Percentiles rank a stretch among this genome's conserved stretches.
Conservation (phyloP, 2,113 vertebrate species). For the Sebastes fasciatus region DNA sequence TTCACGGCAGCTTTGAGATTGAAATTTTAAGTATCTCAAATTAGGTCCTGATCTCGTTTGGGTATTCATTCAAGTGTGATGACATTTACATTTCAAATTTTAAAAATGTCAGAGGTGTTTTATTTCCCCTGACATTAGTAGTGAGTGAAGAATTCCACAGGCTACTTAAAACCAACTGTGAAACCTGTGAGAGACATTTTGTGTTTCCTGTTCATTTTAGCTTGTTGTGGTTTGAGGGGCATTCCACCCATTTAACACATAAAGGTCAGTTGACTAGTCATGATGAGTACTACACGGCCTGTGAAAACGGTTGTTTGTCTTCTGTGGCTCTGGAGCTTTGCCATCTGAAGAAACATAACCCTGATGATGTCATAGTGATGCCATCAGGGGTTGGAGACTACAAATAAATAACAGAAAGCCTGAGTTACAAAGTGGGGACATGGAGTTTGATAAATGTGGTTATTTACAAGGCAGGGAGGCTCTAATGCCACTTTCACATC, state of each 20-base stretch:
- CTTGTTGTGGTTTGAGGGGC: not conserved
- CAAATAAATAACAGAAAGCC: too few relatives aligned
- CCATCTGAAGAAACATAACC: not conserved
- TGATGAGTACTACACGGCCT: too few relatives aligned
- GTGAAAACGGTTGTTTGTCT: too few relatives aligned
- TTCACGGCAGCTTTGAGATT: conserved; percentile 17
- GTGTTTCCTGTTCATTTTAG: not conserved
- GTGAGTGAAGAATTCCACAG: not conserved
- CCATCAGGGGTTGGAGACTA: too few relatives aligned
- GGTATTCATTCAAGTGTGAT: conserved; percentile 11
- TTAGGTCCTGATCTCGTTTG: conserved; percentile 33
- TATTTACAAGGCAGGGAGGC: not conserved
- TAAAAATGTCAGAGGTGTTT: conserved; percentile 4
- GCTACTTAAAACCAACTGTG: not conserved
- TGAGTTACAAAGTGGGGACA: not conserved
- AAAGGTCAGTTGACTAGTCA: not conserved
- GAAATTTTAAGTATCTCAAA: conserved; percentile 15
- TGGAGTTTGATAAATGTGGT: not conserved
- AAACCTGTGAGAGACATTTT: not conserved
- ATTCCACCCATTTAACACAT: not conserved
- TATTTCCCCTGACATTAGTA: not conserved
- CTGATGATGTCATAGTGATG: too few relatives aligned
- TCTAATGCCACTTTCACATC: not conserved
- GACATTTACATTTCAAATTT: conserved; percentile 26
- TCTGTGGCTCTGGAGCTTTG: not conserved